Evolutionary conservation across 2,113 vertebrate genomes (phyloP).

Genomic region (Chrysemys picta): DNA sequence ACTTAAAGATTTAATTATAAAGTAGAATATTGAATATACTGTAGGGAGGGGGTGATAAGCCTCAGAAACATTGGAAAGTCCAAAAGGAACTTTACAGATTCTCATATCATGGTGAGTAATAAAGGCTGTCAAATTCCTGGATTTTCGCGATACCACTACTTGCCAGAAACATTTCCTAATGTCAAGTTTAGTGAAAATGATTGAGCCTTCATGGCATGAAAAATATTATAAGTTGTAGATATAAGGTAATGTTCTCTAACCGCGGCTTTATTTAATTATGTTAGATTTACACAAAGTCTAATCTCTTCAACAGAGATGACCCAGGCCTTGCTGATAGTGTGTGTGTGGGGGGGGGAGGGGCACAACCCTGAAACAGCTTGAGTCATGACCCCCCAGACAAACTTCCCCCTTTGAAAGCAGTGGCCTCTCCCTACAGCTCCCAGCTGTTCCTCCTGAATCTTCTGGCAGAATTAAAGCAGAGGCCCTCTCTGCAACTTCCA

Average conservation of each 20-base stretch:
- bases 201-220: not conserved
- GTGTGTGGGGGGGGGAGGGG: no score
- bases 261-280: not conserved
- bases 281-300: not conserved
- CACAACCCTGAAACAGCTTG: no score
- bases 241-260: not conserved
- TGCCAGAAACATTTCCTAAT: not conserved
- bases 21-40: not conserved
- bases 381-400: no score
- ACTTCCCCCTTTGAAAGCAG: no score
- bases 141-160: not conserved
- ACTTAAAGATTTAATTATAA: not conserved
- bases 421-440: no score
- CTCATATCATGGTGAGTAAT: not conserved
- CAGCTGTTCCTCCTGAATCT: no score
- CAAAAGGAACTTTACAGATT: not conserved
- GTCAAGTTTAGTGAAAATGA: not conserved
- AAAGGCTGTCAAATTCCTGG: not conserved
- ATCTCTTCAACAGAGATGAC: not conserved
- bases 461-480: no score
- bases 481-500: no score
- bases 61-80: not conserved
- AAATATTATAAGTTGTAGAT: not conserved
- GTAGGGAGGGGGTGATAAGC: not conserved
- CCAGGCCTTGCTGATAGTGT: no score